phyloP scores from a whole-genome alignment of 2,888 invertebrate species.

The Limnephilus marmoratus region DNA sequence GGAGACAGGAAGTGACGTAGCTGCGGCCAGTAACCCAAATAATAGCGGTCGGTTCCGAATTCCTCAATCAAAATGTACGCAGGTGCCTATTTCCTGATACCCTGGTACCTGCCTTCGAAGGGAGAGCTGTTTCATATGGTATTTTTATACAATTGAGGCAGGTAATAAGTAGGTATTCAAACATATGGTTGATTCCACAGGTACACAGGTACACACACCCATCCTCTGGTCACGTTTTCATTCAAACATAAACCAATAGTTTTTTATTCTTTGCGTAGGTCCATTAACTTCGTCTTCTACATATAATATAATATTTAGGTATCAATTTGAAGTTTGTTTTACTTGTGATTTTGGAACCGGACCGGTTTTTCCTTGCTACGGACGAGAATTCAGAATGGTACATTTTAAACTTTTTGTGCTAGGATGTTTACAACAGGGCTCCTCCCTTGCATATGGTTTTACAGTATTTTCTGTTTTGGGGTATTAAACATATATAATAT shows the following conservation, averaged over 20 bases:
- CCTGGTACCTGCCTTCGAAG: not conserved
- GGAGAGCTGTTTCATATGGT: not conserved
- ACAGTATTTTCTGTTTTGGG: no score
- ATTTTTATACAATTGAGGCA: not conserved
- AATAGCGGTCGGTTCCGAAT: conserved; percentile 26
- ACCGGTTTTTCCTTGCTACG: no score
- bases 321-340: no score
- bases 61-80: conserved; percentile 31
- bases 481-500: not conserved
- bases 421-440: not conserved
- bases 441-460: no score
- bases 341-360: no score
- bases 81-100: not conserved
- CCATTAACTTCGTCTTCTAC: not conserved
- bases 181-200: not conserved
- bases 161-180: not conserved
- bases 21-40: not conserved
- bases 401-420: no score
- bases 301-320: not conserved
- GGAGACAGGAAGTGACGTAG: conserved; percentile 42
- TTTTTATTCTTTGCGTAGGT: not conserved
- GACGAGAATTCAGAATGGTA: no score
- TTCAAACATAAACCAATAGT: not conserved
- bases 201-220: not conserved
- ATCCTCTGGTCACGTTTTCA: not conserved